Evolutionary conservation across 2,888 invertebrate species (phyloP).

Genomic region (Camptogramma bilineatum): DNA sequence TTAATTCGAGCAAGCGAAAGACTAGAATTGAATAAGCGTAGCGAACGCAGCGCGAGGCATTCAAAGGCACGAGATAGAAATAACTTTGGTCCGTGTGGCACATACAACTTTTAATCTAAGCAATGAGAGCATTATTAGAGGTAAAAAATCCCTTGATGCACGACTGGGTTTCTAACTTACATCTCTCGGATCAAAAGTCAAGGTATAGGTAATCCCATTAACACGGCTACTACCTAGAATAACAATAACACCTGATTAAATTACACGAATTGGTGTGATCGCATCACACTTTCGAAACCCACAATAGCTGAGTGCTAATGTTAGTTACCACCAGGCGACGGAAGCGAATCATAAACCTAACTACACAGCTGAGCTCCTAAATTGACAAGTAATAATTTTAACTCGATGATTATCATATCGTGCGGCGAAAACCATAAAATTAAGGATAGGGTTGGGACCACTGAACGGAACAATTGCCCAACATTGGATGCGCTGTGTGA

Average conservation of each 20-base stretch:
- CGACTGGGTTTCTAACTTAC: too few relatives aligned
- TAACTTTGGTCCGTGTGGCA: too few relatives aligned
- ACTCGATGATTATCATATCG: conserved; percentile 63
- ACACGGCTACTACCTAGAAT: background rate
- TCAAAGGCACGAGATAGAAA: too few relatives aligned
- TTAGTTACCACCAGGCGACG: conserved; percentile 30
- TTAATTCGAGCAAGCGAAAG: too few relatives aligned
- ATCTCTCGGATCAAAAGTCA: too few relatives aligned
- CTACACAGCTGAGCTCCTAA: conserved; percentile 52
- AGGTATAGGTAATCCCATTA: too few relatives aligned
- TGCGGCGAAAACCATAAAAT: conserved; percentile 65
- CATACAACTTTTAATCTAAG: too few relatives aligned
- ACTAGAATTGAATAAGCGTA: too few relatives aligned
- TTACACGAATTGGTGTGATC: background rate
- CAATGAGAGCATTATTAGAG: too few relatives aligned
- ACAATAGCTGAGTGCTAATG: conserved; percentile 26
- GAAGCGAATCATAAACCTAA: conserved; percentile 58
- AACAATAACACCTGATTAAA: background rate
- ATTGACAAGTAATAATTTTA: conserved; percentile 72
- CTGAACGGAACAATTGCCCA: conserved; percentile 69
- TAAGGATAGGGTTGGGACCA: conserved; percentile 63
- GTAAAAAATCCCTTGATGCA: too few relatives aligned
- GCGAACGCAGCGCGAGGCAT: too few relatives aligned
- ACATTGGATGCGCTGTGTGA: conserved; percentile 52
- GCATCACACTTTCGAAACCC: background rate